phyloP scores from a whole-genome alignment of 2,888 invertebrate genomes.

The Pyralis farinalis region DNA sequence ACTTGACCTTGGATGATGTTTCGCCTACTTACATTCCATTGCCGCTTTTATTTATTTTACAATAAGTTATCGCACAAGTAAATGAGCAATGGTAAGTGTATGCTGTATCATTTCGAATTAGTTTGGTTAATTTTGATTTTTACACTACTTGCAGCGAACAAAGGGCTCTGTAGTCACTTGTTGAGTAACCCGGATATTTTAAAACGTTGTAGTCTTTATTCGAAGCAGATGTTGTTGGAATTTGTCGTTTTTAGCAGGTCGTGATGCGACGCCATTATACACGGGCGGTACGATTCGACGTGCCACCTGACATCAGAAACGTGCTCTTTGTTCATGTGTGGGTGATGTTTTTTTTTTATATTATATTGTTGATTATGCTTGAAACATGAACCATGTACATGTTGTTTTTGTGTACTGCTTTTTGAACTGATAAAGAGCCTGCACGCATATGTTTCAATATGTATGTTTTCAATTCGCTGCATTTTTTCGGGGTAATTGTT shows the following conservation, averaged over 20 bases:
- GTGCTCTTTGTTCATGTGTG: background rate
- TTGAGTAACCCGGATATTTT: background rate
- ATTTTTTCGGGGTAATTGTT: no score
- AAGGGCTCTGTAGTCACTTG: background rate
- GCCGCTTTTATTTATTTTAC: background rate
- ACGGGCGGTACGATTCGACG: slow-evolving; percentile 13
- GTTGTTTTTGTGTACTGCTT: no score
- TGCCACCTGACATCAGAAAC: slow-evolving; percentile 19
- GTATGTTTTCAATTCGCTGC: no score
- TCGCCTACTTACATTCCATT: background rate
- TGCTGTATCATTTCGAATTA: background rate
- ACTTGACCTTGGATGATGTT: slow-evolving; percentile 18
- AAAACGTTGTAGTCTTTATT: background rate
- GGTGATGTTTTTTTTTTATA: no score
- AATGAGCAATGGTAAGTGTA: background rate
- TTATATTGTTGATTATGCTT: no score
- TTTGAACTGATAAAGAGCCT: no score
- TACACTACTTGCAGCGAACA: background rate
- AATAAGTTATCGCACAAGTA: background rate
- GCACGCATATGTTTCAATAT: no score
- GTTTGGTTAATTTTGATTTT: background rate
- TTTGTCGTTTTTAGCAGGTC: background rate
- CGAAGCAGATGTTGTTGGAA: background rate
- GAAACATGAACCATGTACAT: no score
- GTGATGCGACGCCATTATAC: slow-evolving; percentile 5